Percentiles rank a stretch among this genome's conserved stretches.
phyloP scores from a whole-genome alignment of 2,113 vertebrate species.

The Mirounga angustirostris region DNA sequence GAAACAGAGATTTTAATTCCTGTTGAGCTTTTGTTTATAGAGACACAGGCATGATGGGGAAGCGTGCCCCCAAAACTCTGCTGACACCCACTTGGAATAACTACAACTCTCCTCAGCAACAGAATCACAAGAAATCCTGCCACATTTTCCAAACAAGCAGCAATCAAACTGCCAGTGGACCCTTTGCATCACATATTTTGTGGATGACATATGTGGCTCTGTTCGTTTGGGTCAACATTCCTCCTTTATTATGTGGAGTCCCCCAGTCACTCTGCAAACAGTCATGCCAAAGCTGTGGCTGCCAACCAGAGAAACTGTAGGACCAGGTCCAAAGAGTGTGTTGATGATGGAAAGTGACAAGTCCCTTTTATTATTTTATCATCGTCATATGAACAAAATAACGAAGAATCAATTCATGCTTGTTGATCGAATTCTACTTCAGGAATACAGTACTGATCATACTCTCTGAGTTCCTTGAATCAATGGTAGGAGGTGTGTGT shows the following conservation, averaged over 20 bases:
- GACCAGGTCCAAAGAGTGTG: background rate
- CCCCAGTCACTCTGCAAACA: background rate
- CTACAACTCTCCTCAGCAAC: background rate
- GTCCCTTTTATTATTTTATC: background rate
- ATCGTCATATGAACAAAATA: slow-evolving; percentile 8
- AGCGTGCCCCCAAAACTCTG: background rate
- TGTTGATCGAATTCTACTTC: background rate
- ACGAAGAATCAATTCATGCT: background rate
- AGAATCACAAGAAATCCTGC: slow-evolving; percentile 61
- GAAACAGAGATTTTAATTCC: slow-evolving; percentile 42
- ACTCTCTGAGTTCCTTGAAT: background rate
- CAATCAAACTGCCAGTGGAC: background rate
- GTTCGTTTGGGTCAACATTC: slow-evolving; percentile 50
- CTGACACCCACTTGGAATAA: slow-evolving; percentile 11
- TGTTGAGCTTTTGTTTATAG: slow-evolving; percentile 65
- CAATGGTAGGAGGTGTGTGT: background rate
- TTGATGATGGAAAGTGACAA: slow-evolving; percentile 4
- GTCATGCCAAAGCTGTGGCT: background rate
- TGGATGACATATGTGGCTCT: slow-evolving; percentile 35
- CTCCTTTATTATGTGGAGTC: slow-evolving; percentile 49
- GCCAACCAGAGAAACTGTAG: background rate
- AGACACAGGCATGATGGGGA: background rate
- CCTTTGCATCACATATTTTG: slow-evolving; percentile 43
- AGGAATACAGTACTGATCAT: background rate
- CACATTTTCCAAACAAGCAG: slow-evolving; percentile 12